Base-by-base conservation (phyloP, 2,113 vertebrate species). In the Xiphophorus couchianus region DNA sequence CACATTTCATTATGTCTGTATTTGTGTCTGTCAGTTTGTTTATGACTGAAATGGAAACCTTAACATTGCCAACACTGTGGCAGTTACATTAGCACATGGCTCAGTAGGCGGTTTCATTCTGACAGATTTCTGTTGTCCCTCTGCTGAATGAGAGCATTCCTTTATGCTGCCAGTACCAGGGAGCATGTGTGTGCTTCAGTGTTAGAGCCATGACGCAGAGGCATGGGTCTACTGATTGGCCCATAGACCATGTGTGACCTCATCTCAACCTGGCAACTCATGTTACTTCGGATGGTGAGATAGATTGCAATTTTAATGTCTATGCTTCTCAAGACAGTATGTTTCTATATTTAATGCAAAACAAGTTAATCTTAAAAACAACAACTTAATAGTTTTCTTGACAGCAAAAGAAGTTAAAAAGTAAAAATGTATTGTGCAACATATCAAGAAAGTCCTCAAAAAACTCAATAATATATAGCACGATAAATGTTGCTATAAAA, bases 221-320 rank as follows among this genome's bases (percentile, higher is more conserved):
- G 69, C 84, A 77, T 15, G 66, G 69, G 62, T 35, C 76, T 63
- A 7, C 48, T 83, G 30, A 63, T 48, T 76, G 82, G 77, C 73
- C 85, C 71, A 19, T 71, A 74, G 73, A 90, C 82, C 78, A 83
- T 84, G 72, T 79, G 80, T 87, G 88, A 91, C 87, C 86, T 90
- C 86, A 90, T 88, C 88, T 88, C 89, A 91, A 91, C 89, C 82
- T 91, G 89, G 83, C 78, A 86, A 54, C 84, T 31, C 69, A 62
- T 76, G 68, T 72, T 62, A 66, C 58, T 51, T 89, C 78, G 70
- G 76, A 81, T 87, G 81, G 31, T 74, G 71, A 68, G 48, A 66
- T 61, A 51, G 12, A 62, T 54, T 73, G 85, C 79, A 82, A 39
- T 84, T 37, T 71, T 54, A 67, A 39, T 80, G 72, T 71, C 73